Base-by-base conservation (phyloP, 2,888 invertebrate genomes). In the Tiphia femorata region DNA sequence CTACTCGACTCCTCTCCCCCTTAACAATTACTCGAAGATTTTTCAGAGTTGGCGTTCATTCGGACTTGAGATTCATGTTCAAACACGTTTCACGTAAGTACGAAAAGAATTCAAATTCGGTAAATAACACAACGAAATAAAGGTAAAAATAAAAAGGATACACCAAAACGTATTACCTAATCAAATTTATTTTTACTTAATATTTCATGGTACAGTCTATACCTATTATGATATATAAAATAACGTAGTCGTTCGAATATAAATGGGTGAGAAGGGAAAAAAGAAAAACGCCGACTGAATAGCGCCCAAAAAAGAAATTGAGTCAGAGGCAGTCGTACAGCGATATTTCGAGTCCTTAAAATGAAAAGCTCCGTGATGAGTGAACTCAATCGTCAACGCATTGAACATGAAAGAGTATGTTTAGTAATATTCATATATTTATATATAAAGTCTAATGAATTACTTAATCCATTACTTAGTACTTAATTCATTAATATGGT, bases 121-220 rank as follows among this genome's bases (percentile, higher is more conserved):
- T n/a, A n/a, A n/a, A n/a, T n/a, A n/a, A n/a, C n/a, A n/a, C n/a
- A n/a, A n/a, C n/a, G n/a, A n/a, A n/a, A n/a, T 33, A 7, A 8
- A 1, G 7, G 33, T n/a, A 7, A 2, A 33, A 6, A 33, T n/a
- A n/a, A 33, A 33, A 33, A 3, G 12, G 6, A 33, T 33, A 12
- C 12, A 14, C 14, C 12, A 14, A n/a, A n/a, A 23, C 41, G 41
- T 78, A 83, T 83, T 83, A 83, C 80, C 83, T 82, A 83, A 83
- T 83, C 81, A 83, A 83, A 83, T 83, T 79, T 83, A 83, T 82
- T 83, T 81, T 83, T 78, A 82, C 80, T 81, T 82, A 80, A 82
- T 82, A 81, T 83, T 81, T 82, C 82, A 80, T 82, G 79, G 78
- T 83, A 83, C 82, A 83, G 81, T 83, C 82, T 82, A 83, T 79